Evolutionary conservation across 2,113 vertebrate genomes (phyloP), one percentile per base, ranked within the genome.

Genomic region (Tenrec ecaudatus): DNA sequence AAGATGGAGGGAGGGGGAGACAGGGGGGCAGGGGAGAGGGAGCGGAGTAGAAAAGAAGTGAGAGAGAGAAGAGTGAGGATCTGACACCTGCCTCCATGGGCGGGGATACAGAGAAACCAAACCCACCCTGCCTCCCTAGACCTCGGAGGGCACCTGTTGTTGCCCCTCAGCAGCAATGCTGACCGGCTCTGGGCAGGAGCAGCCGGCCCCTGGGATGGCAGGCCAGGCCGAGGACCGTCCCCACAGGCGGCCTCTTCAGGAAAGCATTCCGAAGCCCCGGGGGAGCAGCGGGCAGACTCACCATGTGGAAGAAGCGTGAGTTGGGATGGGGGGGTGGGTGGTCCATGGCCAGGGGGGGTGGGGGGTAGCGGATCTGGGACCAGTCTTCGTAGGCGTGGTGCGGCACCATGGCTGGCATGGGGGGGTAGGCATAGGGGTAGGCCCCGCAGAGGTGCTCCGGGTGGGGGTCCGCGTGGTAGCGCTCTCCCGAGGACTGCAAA

Each of bases 341-440:
- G 76, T 98, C 98, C 78, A 98, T 86, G 0, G 98, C 98, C 97
- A 99, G 15, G 0, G 97, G 98, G 93, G 98, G 96, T 3, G 99
- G 98, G 0, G 99, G 98, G 97, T 99, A 99, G 91, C 98, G 98
- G 97, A 99, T 97, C 97, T 99, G 98, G 90, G 98, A 97, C 99
- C 99, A 99, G 88, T 99, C 99, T 0, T 99, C 99, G 0, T 97
- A 99, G 96, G 98, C 99, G 1, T 98, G 98, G 80, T 96, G 98
- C 0, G 97, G 96, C 80, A 96, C 82, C 93, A 98, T 96, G 82
- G 96, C 95, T n/a, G 97, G 95, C 85, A 97, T 25, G 93, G 99
- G 98, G 3, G 98, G 47, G 47, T 98, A 99, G 89, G 98, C 99
- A 83, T 98, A 99, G 88, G 98, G 99, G 98, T 99, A 99, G 95